phyloP scores from a whole-genome alignment of 2,113 vertebrate genomes.

The Oreochromis tanganicae region DNA sequence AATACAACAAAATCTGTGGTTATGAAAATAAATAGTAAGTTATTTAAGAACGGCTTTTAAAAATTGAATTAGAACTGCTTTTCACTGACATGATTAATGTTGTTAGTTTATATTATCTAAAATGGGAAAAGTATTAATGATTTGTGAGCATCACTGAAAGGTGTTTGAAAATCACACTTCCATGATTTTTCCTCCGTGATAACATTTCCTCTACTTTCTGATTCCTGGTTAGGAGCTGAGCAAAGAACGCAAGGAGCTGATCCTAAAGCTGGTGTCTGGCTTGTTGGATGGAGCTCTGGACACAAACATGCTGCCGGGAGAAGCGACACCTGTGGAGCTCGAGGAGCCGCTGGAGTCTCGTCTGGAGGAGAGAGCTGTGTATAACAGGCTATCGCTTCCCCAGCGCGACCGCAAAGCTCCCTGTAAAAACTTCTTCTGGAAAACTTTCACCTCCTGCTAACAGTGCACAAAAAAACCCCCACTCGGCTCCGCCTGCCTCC shows the following conservation, averaged over 20 bases:
- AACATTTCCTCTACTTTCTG: neutral
- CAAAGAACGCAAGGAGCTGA: conserved; percentile 75
- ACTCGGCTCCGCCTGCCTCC: neutral
- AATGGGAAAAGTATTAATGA: neutral
- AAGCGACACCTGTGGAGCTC: conserved; percentile 41
- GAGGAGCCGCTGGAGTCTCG: conserved; percentile 75
- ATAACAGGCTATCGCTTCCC: conserved; percentile 75
- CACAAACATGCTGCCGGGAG: conserved; percentile 58
- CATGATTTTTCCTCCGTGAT: rapidly evolving
- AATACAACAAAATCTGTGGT: neutral
- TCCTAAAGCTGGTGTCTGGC: conserved; percentile 80
- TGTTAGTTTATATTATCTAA: neutral
- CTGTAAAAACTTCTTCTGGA: conserved; percentile 94
- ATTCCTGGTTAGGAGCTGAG: conserved; percentile 71
- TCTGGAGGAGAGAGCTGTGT: conserved; percentile 73
- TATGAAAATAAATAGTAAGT: neutral
- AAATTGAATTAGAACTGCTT: neutral
- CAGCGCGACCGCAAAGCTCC: conserved; percentile 85
- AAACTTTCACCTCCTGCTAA: conserved; percentile 90
- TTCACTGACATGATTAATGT: neutral
- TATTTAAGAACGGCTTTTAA: rapidly evolving
- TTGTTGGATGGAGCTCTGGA: conserved; percentile 74
- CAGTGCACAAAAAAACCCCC: neutral
- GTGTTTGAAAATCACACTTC: neutral
- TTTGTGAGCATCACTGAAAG: neutral